A percentile compares a stretch with the other conserved stretches of the same genome.
phyloP scores from a whole-genome alignment of 2,888 invertebrate genomes.

The Fragum fragum region DNA sequence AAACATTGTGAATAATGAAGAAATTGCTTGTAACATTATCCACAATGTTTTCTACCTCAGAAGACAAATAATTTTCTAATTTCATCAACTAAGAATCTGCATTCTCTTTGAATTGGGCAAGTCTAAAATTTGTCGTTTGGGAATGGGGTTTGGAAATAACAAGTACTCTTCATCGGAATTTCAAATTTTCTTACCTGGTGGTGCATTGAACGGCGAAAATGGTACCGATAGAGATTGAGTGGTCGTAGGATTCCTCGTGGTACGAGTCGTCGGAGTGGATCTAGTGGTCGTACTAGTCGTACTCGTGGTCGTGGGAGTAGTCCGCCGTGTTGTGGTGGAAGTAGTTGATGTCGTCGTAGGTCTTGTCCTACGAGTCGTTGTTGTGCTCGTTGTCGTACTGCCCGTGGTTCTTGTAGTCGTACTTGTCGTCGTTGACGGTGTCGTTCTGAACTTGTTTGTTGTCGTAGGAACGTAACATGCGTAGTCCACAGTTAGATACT shows the following conservation, averaged over 20 bases:
- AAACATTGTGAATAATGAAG: too few relatives aligned
- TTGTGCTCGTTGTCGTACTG: slow-evolving; percentile 33
- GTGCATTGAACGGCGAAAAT: slow-evolving; percentile 63
- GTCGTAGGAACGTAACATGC: slow-evolving; percentile 68
- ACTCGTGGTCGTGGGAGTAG: slow-evolving; percentile 29
- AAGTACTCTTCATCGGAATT: too few relatives aligned
- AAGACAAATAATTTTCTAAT: too few relatives aligned
- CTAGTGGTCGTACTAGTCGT: slow-evolving; percentile 36
- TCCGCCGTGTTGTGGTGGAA: slow-evolving; percentile 30
- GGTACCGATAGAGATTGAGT: slow-evolving; percentile 37
- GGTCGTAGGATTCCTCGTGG: slow-evolving; percentile 29
- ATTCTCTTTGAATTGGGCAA: too few relatives aligned
- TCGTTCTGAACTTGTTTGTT: slow-evolving; percentile 57
- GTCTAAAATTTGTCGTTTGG: too few relatives aligned
- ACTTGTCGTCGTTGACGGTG: slow-evolving; percentile 43
- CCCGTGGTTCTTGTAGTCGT: slow-evolving; percentile 43
- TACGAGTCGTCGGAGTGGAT: slow-evolving; percentile 27
- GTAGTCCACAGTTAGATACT: slow-evolving; percentile 69
- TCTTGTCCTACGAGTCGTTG: slow-evolving; percentile 23
- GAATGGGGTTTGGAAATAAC: too few relatives aligned
- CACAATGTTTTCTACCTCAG: too few relatives aligned
- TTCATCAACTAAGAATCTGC: too few relatives aligned
- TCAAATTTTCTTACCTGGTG: slow-evolving; percentile 42
- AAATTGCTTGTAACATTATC: too few relatives aligned
- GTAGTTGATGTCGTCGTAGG: slow-evolving; percentile 37